Evolutionary conservation across 2,888 invertebrate genomes (phyloP).

Genomic region (Phymatocera aterrima): DNA sequence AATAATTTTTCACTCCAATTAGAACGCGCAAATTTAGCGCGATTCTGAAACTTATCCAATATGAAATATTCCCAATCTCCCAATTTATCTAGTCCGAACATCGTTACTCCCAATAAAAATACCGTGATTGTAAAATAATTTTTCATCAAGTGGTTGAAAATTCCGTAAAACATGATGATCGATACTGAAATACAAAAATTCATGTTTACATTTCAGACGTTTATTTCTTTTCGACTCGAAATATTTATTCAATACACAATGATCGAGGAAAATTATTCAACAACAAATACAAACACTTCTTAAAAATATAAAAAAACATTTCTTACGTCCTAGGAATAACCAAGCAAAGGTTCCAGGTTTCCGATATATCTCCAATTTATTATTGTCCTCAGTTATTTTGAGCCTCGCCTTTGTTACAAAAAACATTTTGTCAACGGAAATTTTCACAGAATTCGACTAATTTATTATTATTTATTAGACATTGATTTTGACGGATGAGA

Average conservation of each 20-base stretch:
- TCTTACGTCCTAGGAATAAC: conserved; percentile 57
- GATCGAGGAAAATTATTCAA: neutral
- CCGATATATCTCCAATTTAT: conserved; percentile 57
- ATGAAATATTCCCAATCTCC: conserved; percentile 63
- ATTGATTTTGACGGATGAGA: conserved; percentile 29
- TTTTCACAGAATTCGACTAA: too few species aligned
- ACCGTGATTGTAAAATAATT: conserved; percentile 53
- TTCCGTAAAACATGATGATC: conserved; percentile 53
- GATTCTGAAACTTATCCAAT: conserved; percentile 58
- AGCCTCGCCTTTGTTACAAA: conserved; percentile 52
- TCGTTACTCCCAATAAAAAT: conserved; percentile 57
- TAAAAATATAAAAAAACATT: neutral
- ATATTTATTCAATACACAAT: conserved; percentile 1
- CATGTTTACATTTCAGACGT: too few species aligned
- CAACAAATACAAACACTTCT: neutral
- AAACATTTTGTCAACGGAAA: conserved; percentile 48
- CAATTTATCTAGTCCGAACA: conserved; percentile 60
- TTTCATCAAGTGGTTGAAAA: conserved; percentile 54
- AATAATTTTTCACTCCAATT: conserved; percentile 61
- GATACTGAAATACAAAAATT: conserved; percentile 58
- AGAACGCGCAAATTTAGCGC: conserved; percentile 55
- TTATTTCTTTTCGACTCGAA: neutral
- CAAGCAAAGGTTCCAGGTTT: conserved; percentile 55
- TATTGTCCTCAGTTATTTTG: conserved; percentile 51
- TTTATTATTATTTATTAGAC: neutral